Evolutionary conservation across 2,113 vertebrate genomes (phyloP).

Genomic region (Alligator sinensis): DNA sequence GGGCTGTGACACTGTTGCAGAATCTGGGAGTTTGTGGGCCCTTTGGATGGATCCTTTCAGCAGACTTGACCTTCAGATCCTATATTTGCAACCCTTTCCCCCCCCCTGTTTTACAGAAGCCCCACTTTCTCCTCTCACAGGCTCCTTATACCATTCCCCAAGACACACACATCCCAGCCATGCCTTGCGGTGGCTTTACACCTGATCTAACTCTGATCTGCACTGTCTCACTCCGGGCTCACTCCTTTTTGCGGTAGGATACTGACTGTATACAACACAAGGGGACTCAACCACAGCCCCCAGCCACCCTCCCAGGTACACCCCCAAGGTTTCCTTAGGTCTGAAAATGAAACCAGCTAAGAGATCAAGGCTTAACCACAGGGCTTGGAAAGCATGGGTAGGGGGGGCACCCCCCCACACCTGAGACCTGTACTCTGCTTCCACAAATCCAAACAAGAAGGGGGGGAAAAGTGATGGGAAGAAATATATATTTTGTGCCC

Average conservation of each 20-base stretch:
- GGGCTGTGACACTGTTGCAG: not conserved
- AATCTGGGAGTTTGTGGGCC: constrained; percentile 15
- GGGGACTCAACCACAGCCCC: too few species aligned
- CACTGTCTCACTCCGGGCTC: not conserved
- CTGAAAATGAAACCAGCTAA: too few species aligned
- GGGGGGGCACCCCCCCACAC: not conserved
- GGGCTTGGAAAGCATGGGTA: too few species aligned
- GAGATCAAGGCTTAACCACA: too few species aligned
- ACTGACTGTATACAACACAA: too few species aligned
- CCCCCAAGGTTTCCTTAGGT: too few species aligned
- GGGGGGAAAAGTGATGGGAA: not conserved
- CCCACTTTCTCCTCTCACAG: not conserved
- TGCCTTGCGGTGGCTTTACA: constrained; percentile 24
- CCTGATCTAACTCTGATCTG: constrained; percentile 23
- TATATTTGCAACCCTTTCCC: constrained; percentile 20
- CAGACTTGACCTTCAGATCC: constrained; percentile 4
- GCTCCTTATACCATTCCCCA: constrained; percentile 12
- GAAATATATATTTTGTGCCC: constrained; percentile 63
- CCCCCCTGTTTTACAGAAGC: not conserved
- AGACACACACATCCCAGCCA: not conserved
- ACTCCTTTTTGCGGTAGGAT: not conserved
- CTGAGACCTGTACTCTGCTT: not conserved
- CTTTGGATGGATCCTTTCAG: not conserved
- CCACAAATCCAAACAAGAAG: constrained; percentile 6
- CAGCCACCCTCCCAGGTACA: too few species aligned